Evolutionary conservation across 2,888 invertebrate genomes (phyloP).

Genomic region (Mellilla xanthometata): DNA sequence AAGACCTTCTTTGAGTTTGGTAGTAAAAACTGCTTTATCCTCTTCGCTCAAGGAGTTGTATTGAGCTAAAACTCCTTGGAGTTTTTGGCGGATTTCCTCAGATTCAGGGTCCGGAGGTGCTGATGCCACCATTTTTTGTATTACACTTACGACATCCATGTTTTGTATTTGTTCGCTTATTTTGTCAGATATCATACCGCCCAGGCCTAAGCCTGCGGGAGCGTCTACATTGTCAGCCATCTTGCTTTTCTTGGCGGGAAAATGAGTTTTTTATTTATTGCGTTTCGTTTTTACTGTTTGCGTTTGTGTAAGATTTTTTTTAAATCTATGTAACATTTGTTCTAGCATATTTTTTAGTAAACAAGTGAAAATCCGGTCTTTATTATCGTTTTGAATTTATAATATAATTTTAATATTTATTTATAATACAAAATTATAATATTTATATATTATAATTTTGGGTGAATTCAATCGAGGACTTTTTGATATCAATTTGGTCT

Average conservation of each 20-base stretch:
- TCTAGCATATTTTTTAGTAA: too few species aligned
- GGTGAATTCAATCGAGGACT: too few species aligned
- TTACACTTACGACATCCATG: constrained; percentile 56
- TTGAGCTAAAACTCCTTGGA: constrained; percentile 52
- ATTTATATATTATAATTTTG: too few species aligned
- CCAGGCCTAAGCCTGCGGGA: constrained; percentile 42
- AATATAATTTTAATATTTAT: too few species aligned
- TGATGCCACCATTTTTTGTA: constrained; percentile 57
- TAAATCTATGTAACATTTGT: too few species aligned
- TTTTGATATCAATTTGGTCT: too few species aligned
- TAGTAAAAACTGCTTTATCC: constrained; percentile 56
- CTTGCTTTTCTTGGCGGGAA: constrained; percentile 30
- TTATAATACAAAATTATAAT: too few species aligned
- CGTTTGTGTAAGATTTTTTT: constrained; percentile 6
- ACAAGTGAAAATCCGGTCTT: too few species aligned
- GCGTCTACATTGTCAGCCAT: constrained; percentile 43
- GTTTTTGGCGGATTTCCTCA: constrained; percentile 49
- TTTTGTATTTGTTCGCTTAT: constrained; percentile 58
- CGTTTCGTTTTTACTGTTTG: constrained; percentile 6
- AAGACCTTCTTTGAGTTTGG: constrained; percentile 59
- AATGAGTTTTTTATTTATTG: constrained; percentile 4
- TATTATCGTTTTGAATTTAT: too few species aligned
- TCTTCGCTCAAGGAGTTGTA: constrained; percentile 53
- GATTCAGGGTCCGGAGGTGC: constrained; percentile 58
- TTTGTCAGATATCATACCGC: constrained; percentile 53